These are phyloP conservation scores for Drosophila punjabiensis DNA, from an alignment of 1,140 invertebrate species.

Conservation along the genomic window DNA sequence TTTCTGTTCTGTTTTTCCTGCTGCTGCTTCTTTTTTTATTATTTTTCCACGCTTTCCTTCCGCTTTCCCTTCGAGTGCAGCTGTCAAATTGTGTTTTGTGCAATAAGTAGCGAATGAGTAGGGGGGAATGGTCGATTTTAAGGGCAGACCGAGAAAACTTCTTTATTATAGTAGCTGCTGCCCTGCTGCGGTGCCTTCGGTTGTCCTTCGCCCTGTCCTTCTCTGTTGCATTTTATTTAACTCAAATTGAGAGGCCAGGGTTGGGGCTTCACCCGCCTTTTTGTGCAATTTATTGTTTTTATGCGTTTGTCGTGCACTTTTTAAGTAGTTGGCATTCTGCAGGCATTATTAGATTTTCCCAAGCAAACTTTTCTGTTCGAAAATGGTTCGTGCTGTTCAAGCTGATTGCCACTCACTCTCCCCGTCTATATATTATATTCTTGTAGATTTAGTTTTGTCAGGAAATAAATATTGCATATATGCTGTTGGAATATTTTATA, in stretches of 20 bases:
- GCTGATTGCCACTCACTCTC: constrained; percentile 57
- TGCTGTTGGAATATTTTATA: not conserved
- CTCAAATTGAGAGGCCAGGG: constrained; percentile 63
- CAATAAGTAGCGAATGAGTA: constrained; percentile 40
- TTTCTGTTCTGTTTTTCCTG: constrained; percentile 37
- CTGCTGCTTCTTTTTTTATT: not conserved
- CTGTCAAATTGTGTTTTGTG: constrained; percentile 74
- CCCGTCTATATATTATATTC: not conserved
- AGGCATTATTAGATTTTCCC: constrained; percentile 72
- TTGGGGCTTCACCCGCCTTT: constrained; percentile 1
- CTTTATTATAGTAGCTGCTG: constrained; percentile 54
- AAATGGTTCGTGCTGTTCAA: constrained; percentile 37
- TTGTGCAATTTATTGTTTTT: constrained; percentile 83
- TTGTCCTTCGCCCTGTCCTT: constrained; percentile 12
- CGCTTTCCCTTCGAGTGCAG: constrained; percentile 61
- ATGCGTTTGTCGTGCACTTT: constrained; percentile 82
- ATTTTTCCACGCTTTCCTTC: constrained; percentile 27
- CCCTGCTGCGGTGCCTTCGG: constrained; percentile 27
- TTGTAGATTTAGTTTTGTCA: not conserved
- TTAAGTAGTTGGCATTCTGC: constrained; percentile 75
- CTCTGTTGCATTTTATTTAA: constrained; percentile 55
- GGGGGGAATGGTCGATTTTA: constrained; percentile 14
- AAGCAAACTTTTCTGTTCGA: constrained; percentile 55
- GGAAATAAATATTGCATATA: not conserved
- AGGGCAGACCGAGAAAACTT: constrained; percentile 58